Evolutionary conservation across 2,888 invertebrate genomes (phyloP).

Genomic region (Pterostichus madidus): DNA sequence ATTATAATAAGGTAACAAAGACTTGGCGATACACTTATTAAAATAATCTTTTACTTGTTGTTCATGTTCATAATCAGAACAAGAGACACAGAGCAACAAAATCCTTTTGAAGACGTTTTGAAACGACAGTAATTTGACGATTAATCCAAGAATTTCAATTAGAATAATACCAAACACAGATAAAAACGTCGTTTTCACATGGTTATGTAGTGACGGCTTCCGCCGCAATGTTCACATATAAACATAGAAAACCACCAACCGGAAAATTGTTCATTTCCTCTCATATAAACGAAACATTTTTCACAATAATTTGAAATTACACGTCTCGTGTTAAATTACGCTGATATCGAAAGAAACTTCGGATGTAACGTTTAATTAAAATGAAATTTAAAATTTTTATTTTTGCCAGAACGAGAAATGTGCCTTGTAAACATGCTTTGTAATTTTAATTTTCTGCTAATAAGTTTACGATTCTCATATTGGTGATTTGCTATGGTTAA

Average conservation of each 20-base stretch:
- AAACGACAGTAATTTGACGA: slow-evolving; percentile 10
- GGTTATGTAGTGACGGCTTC: slow-evolving; percentile 48
- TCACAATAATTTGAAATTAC: slow-evolving; percentile 62
- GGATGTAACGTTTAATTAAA: slow-evolving; percentile 13
- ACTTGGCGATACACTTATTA: slow-evolving; percentile 26
- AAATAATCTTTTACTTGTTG: not conserved
- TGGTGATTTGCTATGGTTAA: no score
- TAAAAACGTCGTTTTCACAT: slow-evolving; percentile 63
- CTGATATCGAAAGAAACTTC: slow-evolving; percentile 12
- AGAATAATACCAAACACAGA: slow-evolving; percentile 34
- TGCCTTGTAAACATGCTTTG: no score
- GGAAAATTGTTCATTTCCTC: slow-evolving; percentile 62
- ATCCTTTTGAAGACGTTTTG: slow-evolving; percentile 4
- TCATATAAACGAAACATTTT: slow-evolving; percentile 58
- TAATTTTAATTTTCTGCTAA: no score
- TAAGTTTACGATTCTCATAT: no score
- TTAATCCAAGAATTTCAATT: slow-evolving; percentile 58
- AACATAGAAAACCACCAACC: slow-evolving; percentile 56
- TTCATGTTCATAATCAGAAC: slow-evolving; percentile 2
- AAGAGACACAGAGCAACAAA: not conserved
- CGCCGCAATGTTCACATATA: slow-evolving; percentile 42
- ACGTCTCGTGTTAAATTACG: slow-evolving; percentile 36
- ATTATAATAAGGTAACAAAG: slow-evolving; percentile 5
- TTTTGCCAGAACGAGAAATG: not conserved
- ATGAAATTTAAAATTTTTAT: not conserved